These are phyloP conservation scores for Bolinopsis microptera DNA, from an alignment of 37 sponge, comb jelly and placozoan species.

Conservation along the genomic window DNA sequence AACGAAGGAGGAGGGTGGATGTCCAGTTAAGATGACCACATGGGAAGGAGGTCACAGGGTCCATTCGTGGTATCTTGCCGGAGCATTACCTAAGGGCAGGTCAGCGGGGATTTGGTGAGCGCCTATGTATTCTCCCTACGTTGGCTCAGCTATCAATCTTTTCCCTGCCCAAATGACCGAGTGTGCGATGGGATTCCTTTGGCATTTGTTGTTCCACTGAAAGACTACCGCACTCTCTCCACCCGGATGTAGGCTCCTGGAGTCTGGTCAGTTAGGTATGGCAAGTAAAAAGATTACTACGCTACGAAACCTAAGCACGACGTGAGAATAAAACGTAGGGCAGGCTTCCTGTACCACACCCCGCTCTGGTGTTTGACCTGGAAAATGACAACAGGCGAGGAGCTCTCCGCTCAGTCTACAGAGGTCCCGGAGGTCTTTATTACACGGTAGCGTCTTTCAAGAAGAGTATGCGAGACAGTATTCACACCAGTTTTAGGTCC, in stretches of 20 bases:
- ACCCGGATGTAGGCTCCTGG: background rate
- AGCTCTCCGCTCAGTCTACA: background rate
- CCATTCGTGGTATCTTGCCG: slow-evolving; percentile 48
- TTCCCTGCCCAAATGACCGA: slow-evolving; percentile 49
- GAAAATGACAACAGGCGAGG: background rate
- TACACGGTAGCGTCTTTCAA: background rate
- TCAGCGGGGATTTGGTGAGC: slow-evolving; percentile 13
- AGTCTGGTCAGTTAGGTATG: slow-evolving; percentile 23
- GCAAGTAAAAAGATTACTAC: slow-evolving; percentile 43
- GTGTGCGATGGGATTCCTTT: slow-evolving; percentile 59
- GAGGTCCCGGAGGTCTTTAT: background rate
- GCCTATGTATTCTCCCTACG: slow-evolving; percentile 59
- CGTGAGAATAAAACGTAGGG: background rate
- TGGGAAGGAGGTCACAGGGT: slow-evolving; percentile 68
- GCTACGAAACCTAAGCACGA: background rate
- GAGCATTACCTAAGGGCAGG: background rate
- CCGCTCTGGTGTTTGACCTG: slow-evolving; percentile 66
- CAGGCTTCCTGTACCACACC: slow-evolving; percentile 44
- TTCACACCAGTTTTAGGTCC: background rate
- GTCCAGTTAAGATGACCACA: slow-evolving; percentile 40
- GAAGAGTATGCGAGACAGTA: background rate
- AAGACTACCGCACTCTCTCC: background rate
- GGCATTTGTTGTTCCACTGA: background rate
- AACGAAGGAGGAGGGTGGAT: background rate
- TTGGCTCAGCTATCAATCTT: background rate